Base-by-base conservation (phyloP, 2,113 vertebrate species). In the Nematolebias whitei region DNA sequence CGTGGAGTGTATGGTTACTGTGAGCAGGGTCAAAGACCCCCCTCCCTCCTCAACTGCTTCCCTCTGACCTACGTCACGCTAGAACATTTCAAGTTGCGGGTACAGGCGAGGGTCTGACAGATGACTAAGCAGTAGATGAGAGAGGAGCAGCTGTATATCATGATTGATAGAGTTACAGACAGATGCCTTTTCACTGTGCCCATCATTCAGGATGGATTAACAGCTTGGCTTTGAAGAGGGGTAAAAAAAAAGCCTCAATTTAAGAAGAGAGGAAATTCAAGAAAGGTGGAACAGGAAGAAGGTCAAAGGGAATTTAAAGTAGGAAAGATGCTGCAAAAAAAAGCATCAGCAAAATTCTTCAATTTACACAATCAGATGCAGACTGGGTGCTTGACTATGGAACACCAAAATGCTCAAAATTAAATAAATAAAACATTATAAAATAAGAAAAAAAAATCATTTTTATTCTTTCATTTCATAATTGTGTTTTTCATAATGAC, bases 1-100 rank as follows among this genome's bases (percentile, higher is more conserved):
- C n/a, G 44, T 13, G 8, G 35, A 74, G 87, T 89, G 69, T 90
- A 82, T 70, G 66, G 73, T 91, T 89, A 91, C 88, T 39, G 51
- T 54, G 45, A 82, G 56, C 44, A 59, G 67, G 74, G 70, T 87
- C 78, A 79, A 2, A 24, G 61, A 61, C 54, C 69, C 78, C 47
- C 18, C 38, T 38, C 68, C 70, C 32, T 19, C 3, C 23, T 48
- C 19, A 4, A 35, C 32, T 35, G n/a, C 15, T 32, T 26, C 24
- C 52, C 62, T 44, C 59, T 18, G 20, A 47, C 61, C 47, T n/a
- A 51, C 61, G 80, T 83, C 79, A 80, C 26, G 51, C 63, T 62
- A 59, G 15, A 41, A 55, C 79, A 73, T 83, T 67, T 85, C 58
- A 24, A 67, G 38, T 77, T 40, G 61, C 63, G 63, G 74, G 48